Evolutionary conservation across 2,888 invertebrate genomes (phyloP).

Genomic region (Pachliopta kotzebuea): DNA sequence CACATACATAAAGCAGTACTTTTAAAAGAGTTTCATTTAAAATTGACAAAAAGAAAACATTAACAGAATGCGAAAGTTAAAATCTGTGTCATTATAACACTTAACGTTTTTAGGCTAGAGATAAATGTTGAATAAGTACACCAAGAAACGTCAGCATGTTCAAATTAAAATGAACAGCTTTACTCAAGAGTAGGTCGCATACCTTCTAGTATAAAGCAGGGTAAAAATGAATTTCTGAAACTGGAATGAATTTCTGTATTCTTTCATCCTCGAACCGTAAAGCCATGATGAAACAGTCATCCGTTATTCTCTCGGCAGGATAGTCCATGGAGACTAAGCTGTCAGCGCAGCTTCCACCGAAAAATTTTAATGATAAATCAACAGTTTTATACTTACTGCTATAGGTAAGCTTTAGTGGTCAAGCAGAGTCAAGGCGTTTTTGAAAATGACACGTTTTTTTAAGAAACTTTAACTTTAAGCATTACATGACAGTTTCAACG

Average conservation of each 20-base stretch:
- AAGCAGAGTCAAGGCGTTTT: not conserved
- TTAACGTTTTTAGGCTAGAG: conserved; percentile 9
- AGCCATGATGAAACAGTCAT: conserved; percentile 1
- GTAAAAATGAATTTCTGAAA: not conserved
- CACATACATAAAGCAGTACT: conserved; percentile 11
- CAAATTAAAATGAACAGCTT: not conserved
- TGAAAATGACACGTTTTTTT: too few species aligned
- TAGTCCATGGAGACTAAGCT: not conserved
- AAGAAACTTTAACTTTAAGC: too few species aligned
- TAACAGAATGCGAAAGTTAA: conserved; percentile 2
- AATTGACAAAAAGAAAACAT: conserved; percentile 8
- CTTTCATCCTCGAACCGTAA: not conserved
- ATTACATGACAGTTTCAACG: too few species aligned
- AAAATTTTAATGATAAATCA: not conserved
- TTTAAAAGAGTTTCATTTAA: conserved; percentile 9
- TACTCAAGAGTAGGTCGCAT: not conserved
- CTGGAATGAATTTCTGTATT: not conserved
- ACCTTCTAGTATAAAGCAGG: not conserved
- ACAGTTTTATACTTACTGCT: not conserved
- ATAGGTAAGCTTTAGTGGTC: not conserved
- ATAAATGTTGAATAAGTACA: conserved; percentile 2
- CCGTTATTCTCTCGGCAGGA: not conserved
- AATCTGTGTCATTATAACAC: conserved; percentile 9
- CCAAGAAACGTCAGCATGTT: not conserved
- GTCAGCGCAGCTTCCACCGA: not conserved